A percentile compares a stretch with the other conserved stretches of the same genome.
Conservation (phyloP, 2,113 vertebrate species). For the Chionis minor region DNA sequence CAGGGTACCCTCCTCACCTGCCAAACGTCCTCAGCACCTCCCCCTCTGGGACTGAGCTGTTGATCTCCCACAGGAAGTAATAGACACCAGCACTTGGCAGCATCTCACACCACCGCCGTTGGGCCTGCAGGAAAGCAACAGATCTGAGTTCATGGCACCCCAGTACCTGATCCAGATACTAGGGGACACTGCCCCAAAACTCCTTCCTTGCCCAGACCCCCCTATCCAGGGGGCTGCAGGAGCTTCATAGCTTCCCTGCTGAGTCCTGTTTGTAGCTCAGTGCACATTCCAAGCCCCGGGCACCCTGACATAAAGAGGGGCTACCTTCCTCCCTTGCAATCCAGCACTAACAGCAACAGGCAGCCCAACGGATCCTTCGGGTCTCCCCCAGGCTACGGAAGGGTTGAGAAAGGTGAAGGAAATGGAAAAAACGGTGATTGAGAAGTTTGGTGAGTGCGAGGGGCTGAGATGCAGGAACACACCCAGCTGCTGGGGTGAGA, state of each 20-base stretch:
- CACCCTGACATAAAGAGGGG: background rate
- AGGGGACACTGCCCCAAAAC: no score
- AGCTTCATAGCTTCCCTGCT: no score
- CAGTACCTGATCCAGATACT: background rate
- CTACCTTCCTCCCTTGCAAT: background rate
- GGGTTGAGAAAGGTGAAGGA: background rate
- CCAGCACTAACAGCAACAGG: background rate
- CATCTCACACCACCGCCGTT: background rate
- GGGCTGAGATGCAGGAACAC: background rate
- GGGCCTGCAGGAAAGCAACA: background rate
- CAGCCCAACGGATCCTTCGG: background rate
- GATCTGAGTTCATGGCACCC: background rate
- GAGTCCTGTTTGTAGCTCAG: no score
- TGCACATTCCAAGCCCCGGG: no score
- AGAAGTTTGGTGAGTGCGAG: background rate
- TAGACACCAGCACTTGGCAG: constrained; percentile 82
- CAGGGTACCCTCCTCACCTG: constrained; percentile 70
- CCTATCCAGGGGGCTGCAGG: no score
- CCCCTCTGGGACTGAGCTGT: constrained; percentile 76
- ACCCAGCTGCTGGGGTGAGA: background rate
- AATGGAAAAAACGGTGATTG: background rate
- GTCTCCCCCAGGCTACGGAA: background rate
- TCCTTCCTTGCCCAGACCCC: no score
- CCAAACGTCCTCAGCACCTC: constrained; percentile 83
- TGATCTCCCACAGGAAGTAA: constrained; percentile 87